A percentile compares a stretch with the other conserved stretches of the same genome.
Evolutionary conservation across 2,888 invertebrate species (phyloP).

Genomic region (Beris chalybata): DNA sequence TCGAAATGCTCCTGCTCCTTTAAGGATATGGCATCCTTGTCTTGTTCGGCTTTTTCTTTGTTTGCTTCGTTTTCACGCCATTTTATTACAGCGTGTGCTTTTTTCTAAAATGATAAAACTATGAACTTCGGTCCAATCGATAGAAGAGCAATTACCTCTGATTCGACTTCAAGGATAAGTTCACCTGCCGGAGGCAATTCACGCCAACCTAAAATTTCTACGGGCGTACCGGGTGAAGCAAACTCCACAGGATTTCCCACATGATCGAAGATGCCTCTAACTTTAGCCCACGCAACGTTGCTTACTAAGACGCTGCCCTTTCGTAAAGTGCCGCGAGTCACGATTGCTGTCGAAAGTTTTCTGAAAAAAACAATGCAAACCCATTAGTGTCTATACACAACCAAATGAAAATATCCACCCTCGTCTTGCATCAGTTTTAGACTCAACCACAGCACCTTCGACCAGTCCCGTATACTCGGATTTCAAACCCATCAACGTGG

Average conservation of each 20-base stretch:
- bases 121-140: background rate
- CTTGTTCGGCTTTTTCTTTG: constrained; percentile 65
- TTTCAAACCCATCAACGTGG: constrained; percentile 83
- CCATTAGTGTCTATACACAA: too few species aligned
- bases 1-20: constrained; percentile 68
- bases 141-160: constrained; percentile 61
- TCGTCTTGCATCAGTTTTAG: constrained; percentile 67
- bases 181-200: constrained; percentile 89
- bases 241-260: constrained; percentile 66
- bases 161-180: constrained; percentile 77
- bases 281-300: constrained; percentile 82
- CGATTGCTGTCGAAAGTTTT: constrained; percentile 79
- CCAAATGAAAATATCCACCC: constrained; percentile 58
- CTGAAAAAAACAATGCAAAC: constrained; percentile 54
- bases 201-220: constrained; percentile 88
- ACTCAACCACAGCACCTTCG: constrained; percentile 90
- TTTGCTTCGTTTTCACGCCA: constrained; percentile 65
- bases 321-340: constrained; percentile 82
- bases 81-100: constrained; percentile 67
- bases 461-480: constrained; percentile 82
- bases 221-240: constrained; percentile 77
- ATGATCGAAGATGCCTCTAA: constrained; percentile 78
- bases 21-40: constrained; percentile 63
- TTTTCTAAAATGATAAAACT: constrained; percentile 58
- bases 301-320: constrained; percentile 79